Evolutionary conservation across 35 echinoderm and acorn worm genomes (phyloP).

Genomic region (Diadema setosum): DNA sequence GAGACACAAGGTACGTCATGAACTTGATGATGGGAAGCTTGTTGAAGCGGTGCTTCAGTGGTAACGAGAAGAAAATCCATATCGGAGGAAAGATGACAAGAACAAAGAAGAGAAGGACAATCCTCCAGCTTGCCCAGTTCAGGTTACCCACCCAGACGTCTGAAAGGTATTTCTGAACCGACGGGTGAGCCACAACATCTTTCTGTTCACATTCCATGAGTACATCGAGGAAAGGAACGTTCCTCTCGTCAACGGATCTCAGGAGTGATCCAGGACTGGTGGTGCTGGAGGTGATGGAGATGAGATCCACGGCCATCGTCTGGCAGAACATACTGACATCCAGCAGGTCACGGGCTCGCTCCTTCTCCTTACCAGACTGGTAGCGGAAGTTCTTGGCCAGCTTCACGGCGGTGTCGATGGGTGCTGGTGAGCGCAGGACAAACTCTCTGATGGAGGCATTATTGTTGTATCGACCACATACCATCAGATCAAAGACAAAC

Average conservation of each 20-base stretch:
- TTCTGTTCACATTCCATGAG: conserved; percentile 97
- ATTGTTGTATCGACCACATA: conserved; percentile 82
- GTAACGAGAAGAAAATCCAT: conserved; percentile 83
- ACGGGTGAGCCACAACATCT: conserved; percentile 93
- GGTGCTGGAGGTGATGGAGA: conserved; percentile 65
- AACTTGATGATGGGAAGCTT: conserved; percentile 98
- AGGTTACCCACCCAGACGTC: conserved; percentile 91
- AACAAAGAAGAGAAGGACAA: conserved; percentile 79
- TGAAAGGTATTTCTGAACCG: conserved; percentile 89
- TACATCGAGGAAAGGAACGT: conserved; percentile 76
- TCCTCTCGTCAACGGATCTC: conserved; percentile 65
- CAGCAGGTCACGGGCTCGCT: conserved; percentile 83
- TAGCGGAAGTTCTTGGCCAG: conserved; percentile 71
- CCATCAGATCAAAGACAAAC: conserved; percentile 99
- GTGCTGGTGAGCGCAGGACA: conserved; percentile 82
- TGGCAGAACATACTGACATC: conserved; percentile 82
- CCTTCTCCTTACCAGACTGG: conserved; percentile 80
- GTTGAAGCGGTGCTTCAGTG: conserved; percentile 74
- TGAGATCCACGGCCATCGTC: conserved; percentile 86
- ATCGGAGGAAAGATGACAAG: conserved; percentile 83
- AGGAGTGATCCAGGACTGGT: conserved; percentile 75
- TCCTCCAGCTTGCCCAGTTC: conserved; percentile 91
- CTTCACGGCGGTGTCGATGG: conserved; percentile 86
- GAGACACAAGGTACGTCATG: conserved; percentile 93
- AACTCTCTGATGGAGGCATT: conserved; percentile 86